Base-by-base conservation (phyloP, 2,888 invertebrate species). In the Dusona sp. region DNA sequence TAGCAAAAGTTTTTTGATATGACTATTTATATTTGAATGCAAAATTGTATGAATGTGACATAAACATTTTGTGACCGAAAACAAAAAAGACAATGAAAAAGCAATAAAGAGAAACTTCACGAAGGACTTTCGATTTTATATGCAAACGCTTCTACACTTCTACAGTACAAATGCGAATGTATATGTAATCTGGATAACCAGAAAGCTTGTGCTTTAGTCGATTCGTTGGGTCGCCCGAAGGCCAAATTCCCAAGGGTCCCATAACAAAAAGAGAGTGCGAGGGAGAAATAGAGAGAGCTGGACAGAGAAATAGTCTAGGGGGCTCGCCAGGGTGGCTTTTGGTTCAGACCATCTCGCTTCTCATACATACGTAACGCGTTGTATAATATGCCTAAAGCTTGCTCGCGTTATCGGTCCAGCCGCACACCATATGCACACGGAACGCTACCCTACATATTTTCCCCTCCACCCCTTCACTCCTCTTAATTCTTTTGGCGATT, bases 211-310 rank as follows among this genome's bases (percentile, higher is more conserved):
- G 81, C 88, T 74, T 81, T 54, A 84, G 87, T 78, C 82, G 85
- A 84, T 85, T 86, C 82, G 84, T 86, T 84, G 82, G 89, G 89
- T 89, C 89, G 91, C 92, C 91, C 86, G 91, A 91, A 92, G 93
- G 90, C 89, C 89, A 90, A 79, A 91, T 88, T 94, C 94, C 92
- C 93, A 90, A 84, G 92, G 91, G 93, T 91, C 91, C 92, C 93
- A 93, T 94, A 94, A 93, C 92, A 72, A 65, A 65, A 65, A 64
- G 61, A 51, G 68, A 64, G 57, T 29, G 57, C 54, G 25, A 51
- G 51, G n/a, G 36, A 19, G 45, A 48, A 45, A 64, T 19, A 61
- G 13, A 67, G 61, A 61, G 38, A 75, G 29, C 45, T 36, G 36
- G 67, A 19, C 11, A 42, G 64, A 48, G 67, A 9, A 11, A 29